A percentile compares a stretch with the other conserved stretches of the same genome.
Conservation (phyloP, 2,113 vertebrate species). For the Nothocercus julius region DNA sequence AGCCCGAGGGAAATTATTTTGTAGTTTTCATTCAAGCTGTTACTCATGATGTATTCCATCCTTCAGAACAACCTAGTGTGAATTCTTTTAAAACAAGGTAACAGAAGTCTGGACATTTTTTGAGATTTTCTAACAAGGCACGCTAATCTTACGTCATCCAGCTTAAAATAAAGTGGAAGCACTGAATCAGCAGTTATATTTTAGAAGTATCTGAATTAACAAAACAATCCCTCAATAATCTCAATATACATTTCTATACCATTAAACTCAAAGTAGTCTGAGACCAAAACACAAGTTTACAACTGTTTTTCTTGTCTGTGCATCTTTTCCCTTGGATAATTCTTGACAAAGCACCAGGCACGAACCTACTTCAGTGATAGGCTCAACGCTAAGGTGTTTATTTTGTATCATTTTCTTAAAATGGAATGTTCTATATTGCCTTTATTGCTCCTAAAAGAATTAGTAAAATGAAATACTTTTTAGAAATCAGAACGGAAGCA, state of each 20-base stretch:
- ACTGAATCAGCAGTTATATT: background rate
- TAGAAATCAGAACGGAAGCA: constrained; percentile 11
- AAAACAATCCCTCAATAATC: background rate
- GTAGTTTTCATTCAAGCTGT: background rate
- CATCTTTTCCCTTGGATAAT: background rate
- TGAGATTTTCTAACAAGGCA: background rate
- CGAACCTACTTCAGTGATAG: background rate
- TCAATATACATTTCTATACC: background rate
- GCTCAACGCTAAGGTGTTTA: constrained; percentile 1
- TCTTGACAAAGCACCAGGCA: background rate
- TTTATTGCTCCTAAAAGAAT: constrained; percentile 7
- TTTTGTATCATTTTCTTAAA: constrained; percentile 40
- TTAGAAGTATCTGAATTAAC: background rate
- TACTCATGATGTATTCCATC: background rate
- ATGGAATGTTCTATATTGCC: constrained; percentile 1
- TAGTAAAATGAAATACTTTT: constrained; percentile 12
- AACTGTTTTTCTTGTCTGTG: background rate
- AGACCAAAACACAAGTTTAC: background rate
- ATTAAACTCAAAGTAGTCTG: background rate
- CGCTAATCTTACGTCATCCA: background rate
- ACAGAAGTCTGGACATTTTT: background rate
- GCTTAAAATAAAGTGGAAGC: background rate
- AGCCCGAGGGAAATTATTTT: constrained; percentile 15
- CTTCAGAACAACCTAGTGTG: background rate
- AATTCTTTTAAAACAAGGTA: background rate